phyloP scores from a whole-genome alignment of 2,888 invertebrate species.

The Theretra japonica region DNA sequence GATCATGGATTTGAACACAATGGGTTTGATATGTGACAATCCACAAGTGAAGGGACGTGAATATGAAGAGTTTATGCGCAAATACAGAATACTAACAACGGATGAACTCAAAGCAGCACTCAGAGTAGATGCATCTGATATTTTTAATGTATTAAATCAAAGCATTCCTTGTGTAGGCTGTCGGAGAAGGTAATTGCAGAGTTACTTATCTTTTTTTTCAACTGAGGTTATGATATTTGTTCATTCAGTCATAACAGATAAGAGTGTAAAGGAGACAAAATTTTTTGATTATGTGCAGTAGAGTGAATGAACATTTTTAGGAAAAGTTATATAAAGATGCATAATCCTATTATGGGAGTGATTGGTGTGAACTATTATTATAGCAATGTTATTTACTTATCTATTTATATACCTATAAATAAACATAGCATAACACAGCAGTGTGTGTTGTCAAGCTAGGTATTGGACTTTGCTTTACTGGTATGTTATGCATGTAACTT shows the following conservation, averaged over 20 bases:
- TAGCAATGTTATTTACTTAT: too few relatives aligned
- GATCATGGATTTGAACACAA: slow-evolving; percentile 95
- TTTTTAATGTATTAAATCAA: slow-evolving; percentile 93
- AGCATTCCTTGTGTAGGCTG: slow-evolving; percentile 98
- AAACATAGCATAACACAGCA: too few relatives aligned
- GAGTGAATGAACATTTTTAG: not conserved
- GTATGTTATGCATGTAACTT: too few relatives aligned
- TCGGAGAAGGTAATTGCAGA: slow-evolving; percentile 89
- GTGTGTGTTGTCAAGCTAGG: too few relatives aligned
- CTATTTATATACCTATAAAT: too few relatives aligned
- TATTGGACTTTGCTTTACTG: too few relatives aligned
- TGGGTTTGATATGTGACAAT: slow-evolving; percentile 93
- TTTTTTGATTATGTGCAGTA: too few relatives aligned
- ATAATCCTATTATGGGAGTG: too few relatives aligned
- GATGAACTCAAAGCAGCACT: slow-evolving; percentile 92
- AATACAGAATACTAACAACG: slow-evolving; percentile 90
- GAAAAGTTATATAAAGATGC: too few relatives aligned
- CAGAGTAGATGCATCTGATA: slow-evolving; percentile 92
- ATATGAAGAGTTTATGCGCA: slow-evolving; percentile 93
- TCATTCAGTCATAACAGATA: not conserved
- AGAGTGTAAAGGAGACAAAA: too few relatives aligned
- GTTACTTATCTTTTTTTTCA: not conserved
- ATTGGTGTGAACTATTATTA: too few relatives aligned
- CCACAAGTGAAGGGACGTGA: slow-evolving; percentile 92
- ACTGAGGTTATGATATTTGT: not conserved